phyloP scores from a whole-genome alignment of 2,888 invertebrate species.

The Glaucopsyche alexis region DNA sequence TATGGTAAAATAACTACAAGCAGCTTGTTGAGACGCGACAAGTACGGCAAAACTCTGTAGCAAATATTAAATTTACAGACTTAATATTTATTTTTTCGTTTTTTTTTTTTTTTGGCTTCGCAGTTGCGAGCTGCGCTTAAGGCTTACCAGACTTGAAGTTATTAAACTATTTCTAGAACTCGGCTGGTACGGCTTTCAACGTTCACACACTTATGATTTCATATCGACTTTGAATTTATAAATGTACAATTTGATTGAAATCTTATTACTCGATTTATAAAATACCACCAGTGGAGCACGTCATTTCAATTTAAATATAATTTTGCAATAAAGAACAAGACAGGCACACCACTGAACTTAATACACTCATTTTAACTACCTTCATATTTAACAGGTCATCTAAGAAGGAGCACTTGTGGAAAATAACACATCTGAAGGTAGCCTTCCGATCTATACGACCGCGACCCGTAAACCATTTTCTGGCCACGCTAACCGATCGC shows the following conservation, averaged over 20 bases:
- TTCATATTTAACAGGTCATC: too few species aligned
- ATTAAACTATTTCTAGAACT: conserved; percentile 8
- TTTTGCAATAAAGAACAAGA: too few species aligned
- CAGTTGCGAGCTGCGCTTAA: conserved; percentile 14
- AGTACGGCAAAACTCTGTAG: neutral
- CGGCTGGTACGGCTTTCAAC: neutral
- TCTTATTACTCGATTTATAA: neutral
- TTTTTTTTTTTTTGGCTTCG: neutral
- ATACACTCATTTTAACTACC: too few species aligned
- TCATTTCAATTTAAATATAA: too few species aligned
- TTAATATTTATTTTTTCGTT: conserved; percentile 19
- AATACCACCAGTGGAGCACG: neutral
- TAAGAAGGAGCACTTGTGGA: too few species aligned
- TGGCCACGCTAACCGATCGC: too few species aligned
- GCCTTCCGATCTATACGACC: too few species aligned
- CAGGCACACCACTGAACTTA: too few species aligned
- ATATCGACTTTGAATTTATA: neutral
- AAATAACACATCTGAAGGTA: too few species aligned
- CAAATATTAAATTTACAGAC: conserved; percentile 5
- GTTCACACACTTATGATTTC: conserved; percentile 10
- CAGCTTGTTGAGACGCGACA: conserved; percentile 1
- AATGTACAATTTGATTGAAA: neutral
- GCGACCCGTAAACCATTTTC: too few species aligned
- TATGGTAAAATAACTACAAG: conserved; percentile 5
- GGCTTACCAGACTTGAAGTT: conserved; percentile 19